Conservation (phyloP, 1,140 invertebrate species). For the Drosophila lini region DNA sequence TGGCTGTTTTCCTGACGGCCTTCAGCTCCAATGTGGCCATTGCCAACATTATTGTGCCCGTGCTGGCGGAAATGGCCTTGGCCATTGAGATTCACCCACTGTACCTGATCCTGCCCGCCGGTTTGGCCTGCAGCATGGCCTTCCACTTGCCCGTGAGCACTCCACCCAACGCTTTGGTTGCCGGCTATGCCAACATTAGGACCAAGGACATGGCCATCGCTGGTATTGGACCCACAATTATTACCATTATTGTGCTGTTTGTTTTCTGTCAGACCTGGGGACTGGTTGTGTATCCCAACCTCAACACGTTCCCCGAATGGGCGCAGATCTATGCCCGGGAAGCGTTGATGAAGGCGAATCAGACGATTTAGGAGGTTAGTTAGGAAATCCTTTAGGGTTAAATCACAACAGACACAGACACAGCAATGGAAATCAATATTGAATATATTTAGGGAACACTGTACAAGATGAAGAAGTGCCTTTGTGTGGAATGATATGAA, state of each 20-base stretch:
- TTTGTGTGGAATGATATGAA: conserved; percentile 37
- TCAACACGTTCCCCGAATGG: conserved; percentile 84
- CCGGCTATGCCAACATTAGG: conserved; percentile 91
- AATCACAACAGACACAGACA: conserved; percentile 15
- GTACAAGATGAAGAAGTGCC: conserved; percentile 59
- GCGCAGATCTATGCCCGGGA: conserved; percentile 45
- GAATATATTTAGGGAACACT: conserved; percentile 36
- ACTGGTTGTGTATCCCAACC: conserved; percentile 85
- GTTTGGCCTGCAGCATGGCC: conserved; percentile 91
- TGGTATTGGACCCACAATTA: conserved; percentile 91
- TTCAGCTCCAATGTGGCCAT: conserved; percentile 94
- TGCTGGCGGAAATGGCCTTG: conserved; percentile 91
- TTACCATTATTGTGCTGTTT: conserved; percentile 89
- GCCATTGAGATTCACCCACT: conserved; percentile 91
- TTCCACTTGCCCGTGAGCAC: conserved; percentile 89
- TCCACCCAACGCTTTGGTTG: conserved; percentile 97
- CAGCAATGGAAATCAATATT: conserved; percentile 21
- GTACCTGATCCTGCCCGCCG: conserved; percentile 94
- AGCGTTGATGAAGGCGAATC: conserved; percentile 31
- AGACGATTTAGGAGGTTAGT: conserved; percentile 54
- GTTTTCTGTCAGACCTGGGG: conserved; percentile 89
- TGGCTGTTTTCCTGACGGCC: conserved; percentile 89
- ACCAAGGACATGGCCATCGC: conserved; percentile 91
- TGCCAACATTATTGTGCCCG: conserved; percentile 92
- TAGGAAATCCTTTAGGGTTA: conserved; percentile 41